phyloP scores from a whole-genome alignment of 2,797 vertebrate genomes.

The Mastacembelus armatus region DNA sequence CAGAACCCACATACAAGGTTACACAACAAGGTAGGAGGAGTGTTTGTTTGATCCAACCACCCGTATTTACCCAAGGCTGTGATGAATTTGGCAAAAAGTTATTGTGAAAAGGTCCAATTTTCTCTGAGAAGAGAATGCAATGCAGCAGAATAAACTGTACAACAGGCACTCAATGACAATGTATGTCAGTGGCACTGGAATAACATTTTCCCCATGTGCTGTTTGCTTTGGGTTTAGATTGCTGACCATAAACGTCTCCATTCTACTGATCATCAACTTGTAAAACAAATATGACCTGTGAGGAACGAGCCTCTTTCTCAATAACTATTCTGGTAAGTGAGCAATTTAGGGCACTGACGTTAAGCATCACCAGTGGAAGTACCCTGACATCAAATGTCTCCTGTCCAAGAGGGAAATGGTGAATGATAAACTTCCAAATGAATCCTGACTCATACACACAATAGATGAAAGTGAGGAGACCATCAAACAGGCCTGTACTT shows the following conservation, averaged over 20 bases:
- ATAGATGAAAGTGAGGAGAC: slow-evolving; percentile 60
- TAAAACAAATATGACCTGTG: slow-evolving; percentile 30
- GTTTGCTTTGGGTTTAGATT: neutral
- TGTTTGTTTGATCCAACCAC: slow-evolving; percentile 47
- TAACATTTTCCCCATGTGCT: neutral
- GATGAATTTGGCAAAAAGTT: slow-evolving; percentile 31
- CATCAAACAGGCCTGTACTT: slow-evolving; percentile 51
- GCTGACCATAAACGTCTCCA: slow-evolving; percentile 10
- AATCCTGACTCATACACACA: slow-evolving; percentile 57
- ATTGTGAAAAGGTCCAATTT: slow-evolving; percentile 7
- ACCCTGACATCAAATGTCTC: slow-evolving; percentile 32
- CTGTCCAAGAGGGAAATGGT: slow-evolving; percentile 30
- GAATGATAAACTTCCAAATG: slow-evolving; percentile 59
- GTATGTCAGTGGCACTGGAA: neutral
- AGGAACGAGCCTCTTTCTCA: slow-evolving; percentile 22
- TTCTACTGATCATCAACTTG: slow-evolving; percentile 40
- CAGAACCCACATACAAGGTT: slow-evolving; percentile 57
- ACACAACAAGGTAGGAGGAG: slow-evolving; percentile 59
- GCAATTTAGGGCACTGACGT: slow-evolving; percentile 25
- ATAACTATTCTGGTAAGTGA: slow-evolving; percentile 1
- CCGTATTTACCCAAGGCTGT: slow-evolving; percentile 50
- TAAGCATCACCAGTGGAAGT: slow-evolving; percentile 56
- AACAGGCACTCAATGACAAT: neutral
- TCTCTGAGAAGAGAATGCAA: slow-evolving; percentile 15
- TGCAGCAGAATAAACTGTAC: no score